Percentiles rank a stretch among this genome's conserved stretches.
Conservation (phyloP, 2,888 invertebrate species). For the Cerceris ruficornis region DNA sequence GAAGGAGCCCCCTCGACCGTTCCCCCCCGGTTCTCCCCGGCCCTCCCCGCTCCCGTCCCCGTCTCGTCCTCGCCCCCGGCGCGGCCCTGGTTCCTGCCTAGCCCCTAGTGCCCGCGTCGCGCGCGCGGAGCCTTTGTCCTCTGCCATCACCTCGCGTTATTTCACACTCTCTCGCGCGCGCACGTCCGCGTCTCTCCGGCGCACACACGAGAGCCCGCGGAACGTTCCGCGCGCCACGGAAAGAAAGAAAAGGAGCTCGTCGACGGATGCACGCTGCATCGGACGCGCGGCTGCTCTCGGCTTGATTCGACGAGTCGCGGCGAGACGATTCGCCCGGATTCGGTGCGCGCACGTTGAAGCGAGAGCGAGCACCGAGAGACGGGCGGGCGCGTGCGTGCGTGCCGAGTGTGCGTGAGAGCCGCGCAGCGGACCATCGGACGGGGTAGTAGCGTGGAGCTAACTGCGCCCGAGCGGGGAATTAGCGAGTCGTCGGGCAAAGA, state of each 20-base stretch:
- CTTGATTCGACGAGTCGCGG: not conserved
- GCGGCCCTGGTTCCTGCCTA: constrained; percentile 66
- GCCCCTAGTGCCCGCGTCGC: constrained; percentile 73
- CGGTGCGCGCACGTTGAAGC: constrained; percentile 14
- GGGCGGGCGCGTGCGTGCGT: constrained; percentile 8
- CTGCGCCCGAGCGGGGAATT: constrained; percentile 59
- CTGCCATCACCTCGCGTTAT: constrained; percentile 79
- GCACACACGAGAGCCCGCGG: constrained; percentile 9
- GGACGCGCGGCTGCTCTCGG: not conserved
- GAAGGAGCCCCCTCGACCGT: constrained; percentile 58
- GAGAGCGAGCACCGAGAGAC: not conserved
- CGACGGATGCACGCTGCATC: constrained; percentile 7
- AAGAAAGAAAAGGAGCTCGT: constrained; percentile 18
- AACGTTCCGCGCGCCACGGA: constrained; percentile 36
- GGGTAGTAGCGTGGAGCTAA: constrained; percentile 47
- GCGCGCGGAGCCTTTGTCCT: constrained; percentile 79
- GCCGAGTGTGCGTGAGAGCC: constrained; percentile 29
- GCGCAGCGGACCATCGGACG: constrained; percentile 31
- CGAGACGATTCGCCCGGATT: constrained; percentile 10
- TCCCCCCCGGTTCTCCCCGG: constrained; percentile 42
- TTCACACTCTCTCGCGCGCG: constrained; percentile 75
- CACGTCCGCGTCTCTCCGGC: constrained; percentile 12
- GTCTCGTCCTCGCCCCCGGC: constrained; percentile 37
- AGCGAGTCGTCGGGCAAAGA: constrained; percentile 60
- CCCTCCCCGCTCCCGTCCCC: constrained; percentile 18